A percentile compares a stretch with the other conserved stretches of the same genome.
Evolutionary conservation across 2,797 vertebrate genomes (phyloP).

Genomic region (Cercopithecus neglectus): DNA sequence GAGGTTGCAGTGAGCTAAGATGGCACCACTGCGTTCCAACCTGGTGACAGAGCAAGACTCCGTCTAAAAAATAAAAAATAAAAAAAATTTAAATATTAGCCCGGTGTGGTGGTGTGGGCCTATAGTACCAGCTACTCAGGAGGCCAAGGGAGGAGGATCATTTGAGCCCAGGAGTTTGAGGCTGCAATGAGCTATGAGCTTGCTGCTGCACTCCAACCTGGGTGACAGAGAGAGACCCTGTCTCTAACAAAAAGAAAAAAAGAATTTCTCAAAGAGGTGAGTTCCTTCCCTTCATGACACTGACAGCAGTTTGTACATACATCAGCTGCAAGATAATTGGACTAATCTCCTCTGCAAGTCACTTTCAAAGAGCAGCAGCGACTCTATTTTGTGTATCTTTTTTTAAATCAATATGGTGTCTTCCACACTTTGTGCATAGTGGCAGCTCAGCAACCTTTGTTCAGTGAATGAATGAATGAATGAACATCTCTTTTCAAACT

Average conservation of each 20-base stretch:
- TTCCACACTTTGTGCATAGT: not conserved
- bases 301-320: not conserved
- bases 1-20: no score
- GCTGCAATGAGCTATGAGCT: no score
- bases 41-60: no score
- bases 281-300: not conserved
- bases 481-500: not conserved
- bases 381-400: not conserved
- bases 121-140: no score
- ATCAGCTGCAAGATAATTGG: not conserved
- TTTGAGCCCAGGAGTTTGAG: no score
- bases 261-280: not conserved
- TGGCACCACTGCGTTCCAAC: no score
- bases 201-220: not conserved
- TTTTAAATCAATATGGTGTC: not conserved
- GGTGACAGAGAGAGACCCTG: not conserved
- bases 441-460: not conserved
- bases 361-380: fast-evolving
- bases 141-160: no score
- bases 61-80: no score
- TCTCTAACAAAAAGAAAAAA: not conserved
- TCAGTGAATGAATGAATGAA: not conserved
- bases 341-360: not conserved
- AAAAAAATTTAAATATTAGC: no score
- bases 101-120: no score